Evolutionary conservation across 2,797 vertebrate genomes (phyloP), one percentile per base, ranked within the genome.

Genomic region (Lophius americanus): DNA sequence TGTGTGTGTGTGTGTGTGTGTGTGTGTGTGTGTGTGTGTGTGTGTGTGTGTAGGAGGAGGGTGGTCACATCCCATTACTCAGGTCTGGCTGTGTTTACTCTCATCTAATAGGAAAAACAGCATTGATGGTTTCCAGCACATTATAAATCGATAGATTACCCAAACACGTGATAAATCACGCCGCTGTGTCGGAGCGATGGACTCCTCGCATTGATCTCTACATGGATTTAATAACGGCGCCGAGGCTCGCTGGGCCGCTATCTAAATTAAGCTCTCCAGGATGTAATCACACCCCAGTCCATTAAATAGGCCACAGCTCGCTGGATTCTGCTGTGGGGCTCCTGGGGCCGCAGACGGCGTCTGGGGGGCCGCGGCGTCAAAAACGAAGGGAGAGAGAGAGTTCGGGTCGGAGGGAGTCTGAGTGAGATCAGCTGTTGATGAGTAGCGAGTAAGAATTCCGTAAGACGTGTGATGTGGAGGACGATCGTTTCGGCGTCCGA

Each of bases 211-310:
- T 91, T 81, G 90, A 93, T 92, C 89, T 79, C 74, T 52, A 59
- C 83, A 89, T 85, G 84, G 90, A 91, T 91, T 90, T 91, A 92
- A 91, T 88, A 80, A 85, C 76, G 84, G 79, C 73, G 51, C 49
- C 60, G 77, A 86, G 78, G 79, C 90, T 88, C 81, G 70, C 81
- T 75, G 7, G 65, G 69, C 83, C 72, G 79, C 84, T 36, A 76
- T 86, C 84, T 85, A 83, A 88, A 89, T 86, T 71, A 85, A 79
- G 75, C 81, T 79, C 72, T 81, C 61, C 65, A 52, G 61, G 79
- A 76, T 78, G 81, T 85, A 82, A 83, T 88, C 86, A 81, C 85
- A 87, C 83, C 76, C 75, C 62, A 64, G 69, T 69, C 75, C 60
- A 70, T 81, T 80, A 82, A 85, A 75, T 5, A 54, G 35, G 44